These are phyloP conservation scores for Tragelaphus oryx DNA, from an alignment of 2,797 vertebrate genomes.

Conservation along the genomic window DNA sequence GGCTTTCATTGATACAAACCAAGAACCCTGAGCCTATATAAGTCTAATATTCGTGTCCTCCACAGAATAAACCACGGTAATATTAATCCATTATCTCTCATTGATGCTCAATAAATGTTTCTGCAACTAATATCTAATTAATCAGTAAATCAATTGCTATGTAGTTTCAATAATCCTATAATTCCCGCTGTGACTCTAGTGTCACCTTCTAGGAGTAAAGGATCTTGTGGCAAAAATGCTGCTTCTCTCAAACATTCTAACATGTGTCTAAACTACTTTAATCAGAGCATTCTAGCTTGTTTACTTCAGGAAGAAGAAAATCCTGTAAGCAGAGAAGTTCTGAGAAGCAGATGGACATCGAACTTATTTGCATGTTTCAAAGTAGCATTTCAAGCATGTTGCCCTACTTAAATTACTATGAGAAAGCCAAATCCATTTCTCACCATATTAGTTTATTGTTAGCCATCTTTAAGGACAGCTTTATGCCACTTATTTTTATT, in stretches of 20 bases:
- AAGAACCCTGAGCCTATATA: not conserved
- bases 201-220: not conserved
- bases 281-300: not conserved
- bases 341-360: not conserved
- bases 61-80: not conserved
- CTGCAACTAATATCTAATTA: not conserved
- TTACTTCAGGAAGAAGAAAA: not conserved
- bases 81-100: not conserved
- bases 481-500: not conserved
- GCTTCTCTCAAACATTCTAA: not conserved
- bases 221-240: not conserved
- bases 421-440: not conserved
- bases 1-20: not conserved
- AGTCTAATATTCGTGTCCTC: not conserved
- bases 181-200: not conserved
- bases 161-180: not conserved
- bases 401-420: not conserved
- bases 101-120: not conserved
- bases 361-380: not conserved
- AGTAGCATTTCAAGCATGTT: not conserved
- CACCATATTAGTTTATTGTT: not conserved
- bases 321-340: not conserved
- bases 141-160: not conserved
- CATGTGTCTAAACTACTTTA: not conserved
- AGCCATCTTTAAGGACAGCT: not conserved